A percentile compares a stretch with the other conserved stretches of the same genome.
These are phyloP conservation scores for Xenopus petersii DNA, from an alignment of 2,797 vertebrate genomes.

Conservation along the genomic window DNA sequence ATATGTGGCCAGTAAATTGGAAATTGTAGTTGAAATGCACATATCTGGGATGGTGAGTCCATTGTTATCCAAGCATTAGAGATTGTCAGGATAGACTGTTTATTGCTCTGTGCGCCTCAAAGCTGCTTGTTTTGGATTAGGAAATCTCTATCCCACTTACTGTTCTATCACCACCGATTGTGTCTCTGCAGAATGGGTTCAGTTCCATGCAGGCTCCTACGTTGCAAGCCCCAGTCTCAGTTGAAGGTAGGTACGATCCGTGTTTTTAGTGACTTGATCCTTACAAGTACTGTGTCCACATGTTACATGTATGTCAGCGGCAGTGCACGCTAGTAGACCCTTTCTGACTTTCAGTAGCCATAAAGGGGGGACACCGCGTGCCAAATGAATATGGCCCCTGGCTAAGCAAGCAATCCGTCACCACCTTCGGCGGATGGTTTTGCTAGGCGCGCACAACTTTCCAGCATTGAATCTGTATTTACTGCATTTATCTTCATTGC, in stretches of 20 bases:
- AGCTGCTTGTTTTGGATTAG: no score
- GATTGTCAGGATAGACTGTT: no score
- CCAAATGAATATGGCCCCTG: conserved; percentile 56
- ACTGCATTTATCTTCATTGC: no score
- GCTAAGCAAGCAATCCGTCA: neutral
- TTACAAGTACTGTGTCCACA: neutral
- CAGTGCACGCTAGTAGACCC: conserved; percentile 72
- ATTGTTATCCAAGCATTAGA: no score
- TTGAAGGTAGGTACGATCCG: conserved; percentile 79
- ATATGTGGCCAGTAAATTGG: no score
- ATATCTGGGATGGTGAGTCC: no score
- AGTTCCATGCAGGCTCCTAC: conserved; percentile 79
- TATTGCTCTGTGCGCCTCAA: no score
- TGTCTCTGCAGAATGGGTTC: conserved; percentile 85
- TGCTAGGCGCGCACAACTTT: no score
- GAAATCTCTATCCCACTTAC: no score
- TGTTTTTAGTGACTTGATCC: neutral
- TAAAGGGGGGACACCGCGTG: conserved; percentile 72
- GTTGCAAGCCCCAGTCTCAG: conserved; percentile 82
- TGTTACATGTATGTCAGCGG: neutral
- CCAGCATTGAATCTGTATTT: no score
- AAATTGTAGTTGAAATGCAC: no score
- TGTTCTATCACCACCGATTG: neutral
- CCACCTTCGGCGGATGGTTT: no score
- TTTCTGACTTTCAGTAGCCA: conserved; percentile 68